Conservation (phyloP, 2,113 vertebrate species). For the Pelecanoides urinatrix region DNA sequence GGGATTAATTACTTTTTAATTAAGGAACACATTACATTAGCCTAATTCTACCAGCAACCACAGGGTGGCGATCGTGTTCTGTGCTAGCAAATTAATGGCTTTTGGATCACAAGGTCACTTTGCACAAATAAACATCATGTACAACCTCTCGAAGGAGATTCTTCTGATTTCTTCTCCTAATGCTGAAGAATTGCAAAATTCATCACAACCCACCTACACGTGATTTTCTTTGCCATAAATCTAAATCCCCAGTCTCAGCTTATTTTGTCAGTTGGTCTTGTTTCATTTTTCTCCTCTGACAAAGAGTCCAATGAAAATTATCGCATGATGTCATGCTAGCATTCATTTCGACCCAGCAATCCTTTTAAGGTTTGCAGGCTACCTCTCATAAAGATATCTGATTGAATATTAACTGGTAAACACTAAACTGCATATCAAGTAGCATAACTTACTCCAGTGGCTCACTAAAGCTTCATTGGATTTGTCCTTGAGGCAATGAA, state of each 20-base stretch:
- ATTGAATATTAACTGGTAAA: slow-evolving; percentile 44
- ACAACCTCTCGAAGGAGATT: slow-evolving; percentile 36
- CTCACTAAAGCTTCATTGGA: neutral
- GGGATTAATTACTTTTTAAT: slow-evolving; percentile 65
- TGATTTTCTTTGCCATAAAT: slow-evolving; percentile 48
- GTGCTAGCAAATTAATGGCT: slow-evolving; percentile 62
- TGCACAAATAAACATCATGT: slow-evolving; percentile 55
- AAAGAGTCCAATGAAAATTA: slow-evolving; percentile 42
- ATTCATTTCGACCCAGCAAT: slow-evolving; percentile 22
- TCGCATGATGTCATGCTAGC: neutral
- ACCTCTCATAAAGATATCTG: slow-evolving; percentile 10
- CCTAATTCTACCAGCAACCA: slow-evolving; percentile 66
- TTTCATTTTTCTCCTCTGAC: slow-evolving; percentile 28
- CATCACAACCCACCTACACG: slow-evolving; percentile 20
- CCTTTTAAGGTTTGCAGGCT: slow-evolving; percentile 32
- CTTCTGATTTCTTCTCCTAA: slow-evolving; percentile 58
- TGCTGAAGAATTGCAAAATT: slow-evolving; percentile 53
- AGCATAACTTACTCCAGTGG: slow-evolving; percentile 1
- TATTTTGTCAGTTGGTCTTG: slow-evolving; percentile 42
- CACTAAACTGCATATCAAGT: slow-evolving; percentile 20
- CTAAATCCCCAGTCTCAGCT: neutral
- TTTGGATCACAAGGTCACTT: slow-evolving; percentile 75
- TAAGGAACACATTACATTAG: slow-evolving; percentile 31
- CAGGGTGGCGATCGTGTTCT: slow-evolving; percentile 77
- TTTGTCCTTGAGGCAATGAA: slow-evolving; percentile 43